Evolutionary conservation across 1,140 invertebrate genomes (phyloP), one percentile per base, ranked within the genome.

Genomic region (Drosophila persimilis): DNA sequence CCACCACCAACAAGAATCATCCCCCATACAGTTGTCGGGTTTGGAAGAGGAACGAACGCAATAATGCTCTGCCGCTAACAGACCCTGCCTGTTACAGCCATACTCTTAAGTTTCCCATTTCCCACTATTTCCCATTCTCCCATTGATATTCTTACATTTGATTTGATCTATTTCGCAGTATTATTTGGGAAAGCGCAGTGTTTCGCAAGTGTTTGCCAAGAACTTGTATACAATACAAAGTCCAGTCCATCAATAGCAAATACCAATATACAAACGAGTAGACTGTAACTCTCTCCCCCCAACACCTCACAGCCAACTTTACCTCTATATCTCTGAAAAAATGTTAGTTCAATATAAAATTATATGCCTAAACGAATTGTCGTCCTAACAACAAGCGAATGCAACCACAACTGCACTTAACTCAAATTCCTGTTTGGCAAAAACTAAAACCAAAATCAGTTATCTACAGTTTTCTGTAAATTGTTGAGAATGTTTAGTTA

Each of bases 151-250:
- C 45, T 74, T 83, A 60, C 77, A 60, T 81, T 57, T 80, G 77
- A 83, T 83, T 72, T 77, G 59, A 80, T 90, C 66, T 75, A 89
- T 84, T 90, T 84, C 77, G 65, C 89, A 90, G 89, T 90, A 89
- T 80, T 73, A 63, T 77, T 77, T 89, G 78, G 84, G 84, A 75
- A 89, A 88, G 74, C 80, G 83, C 79, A 85, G 81, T 89, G 72
- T 90, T 72, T 90, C 81, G 75, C 81, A 65, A 73, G 83, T 89
- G 73, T 89, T 84, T 89, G 65, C 81, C 76, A 89, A 88, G 75
- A 80, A 70, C 69, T 75, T 80, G 54, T 74, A 77, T 86, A 73
- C 60, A 69, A 75, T 61, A 67, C 51, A 84, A 73, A 83, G 66
- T 39, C 80, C 76, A 77, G 66, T 31, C 80, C 76, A 77, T 50